Percentiles rank a stretch among this genome's conserved stretches.
Evolutionary conservation across 2,113 vertebrate genomes (phyloP).

Genomic region (Loxodonta africana): DNA sequence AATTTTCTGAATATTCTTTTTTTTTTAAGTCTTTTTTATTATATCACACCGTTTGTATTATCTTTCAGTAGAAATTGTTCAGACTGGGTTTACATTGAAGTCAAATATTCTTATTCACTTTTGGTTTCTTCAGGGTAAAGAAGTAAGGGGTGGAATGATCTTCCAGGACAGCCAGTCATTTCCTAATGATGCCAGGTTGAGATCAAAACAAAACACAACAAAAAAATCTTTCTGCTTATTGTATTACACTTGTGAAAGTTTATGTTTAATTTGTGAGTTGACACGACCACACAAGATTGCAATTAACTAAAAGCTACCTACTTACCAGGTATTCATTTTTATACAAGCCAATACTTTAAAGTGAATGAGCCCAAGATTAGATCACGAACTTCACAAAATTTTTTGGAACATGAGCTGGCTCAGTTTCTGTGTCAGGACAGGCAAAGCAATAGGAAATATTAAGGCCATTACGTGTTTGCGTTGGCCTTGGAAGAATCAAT

Average conservation of each 20-base stretch:
- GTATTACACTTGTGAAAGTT: neutral
- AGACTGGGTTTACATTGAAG: constrained; percentile 8
- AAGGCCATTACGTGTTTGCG: neutral
- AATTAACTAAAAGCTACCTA: constrained; percentile 12
- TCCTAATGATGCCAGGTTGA: neutral
- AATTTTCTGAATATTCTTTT: neutral
- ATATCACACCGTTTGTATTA: neutral
- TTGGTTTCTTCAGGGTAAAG: neutral
- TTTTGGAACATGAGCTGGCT: neutral
- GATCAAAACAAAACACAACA: neutral
- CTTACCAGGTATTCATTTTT: constrained; percentile 53
- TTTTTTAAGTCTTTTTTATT: neutral
- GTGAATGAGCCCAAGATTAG: neutral
- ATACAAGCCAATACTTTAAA: constrained; percentile 6
- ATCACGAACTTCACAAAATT: constrained; percentile 5
- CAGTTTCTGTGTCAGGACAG: neutral
- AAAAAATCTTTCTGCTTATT: neutral
- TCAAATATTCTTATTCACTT: neutral
- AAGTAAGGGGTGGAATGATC: neutral
- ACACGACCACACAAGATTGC: neutral
- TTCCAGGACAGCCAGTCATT: neutral
- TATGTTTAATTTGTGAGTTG: constrained; percentile 59
- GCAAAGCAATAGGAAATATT: neutral
- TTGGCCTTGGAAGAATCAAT: neutral
- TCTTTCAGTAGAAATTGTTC: neutral